Evolutionary conservation across 2,113 vertebrate species (phyloP).

Genomic region (Grammomys dolichurus): DNA sequence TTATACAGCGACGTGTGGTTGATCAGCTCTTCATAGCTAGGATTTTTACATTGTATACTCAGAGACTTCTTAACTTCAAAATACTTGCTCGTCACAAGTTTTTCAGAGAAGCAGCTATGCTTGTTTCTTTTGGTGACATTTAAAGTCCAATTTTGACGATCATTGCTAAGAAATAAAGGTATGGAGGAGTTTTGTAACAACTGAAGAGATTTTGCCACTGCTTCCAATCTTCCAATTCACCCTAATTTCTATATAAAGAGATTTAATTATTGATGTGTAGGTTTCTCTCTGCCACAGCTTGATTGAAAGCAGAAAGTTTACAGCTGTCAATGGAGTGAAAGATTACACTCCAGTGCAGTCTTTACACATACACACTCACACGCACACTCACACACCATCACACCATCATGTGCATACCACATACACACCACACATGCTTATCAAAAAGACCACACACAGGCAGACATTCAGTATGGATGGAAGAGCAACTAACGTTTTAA

Average conservation of each 20-base stretch:
- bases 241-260: not conserved
- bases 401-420: not conserved
- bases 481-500: not conserved
- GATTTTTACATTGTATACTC: conserved; percentile 66
- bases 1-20: conserved; percentile 82
- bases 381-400: not conserved
- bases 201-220: not conserved
- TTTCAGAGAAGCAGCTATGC: conserved; percentile 84
- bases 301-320: not conserved
- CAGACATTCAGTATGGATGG: not conserved
- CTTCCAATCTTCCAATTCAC: not conserved
- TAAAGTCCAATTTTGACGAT: conserved; percentile 76
- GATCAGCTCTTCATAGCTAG: conserved; percentile 62
- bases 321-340: not conserved
- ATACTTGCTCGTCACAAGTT: conserved; percentile 73
- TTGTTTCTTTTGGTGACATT: conserved; percentile 82
- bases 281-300: not conserved
- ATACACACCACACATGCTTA: not conserved
- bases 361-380: not conserved
- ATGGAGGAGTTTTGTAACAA: conserved; percentile 46
- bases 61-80: conserved; percentile 78
- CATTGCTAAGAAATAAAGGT: conserved; percentile 78
- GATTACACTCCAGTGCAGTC: not conserved
- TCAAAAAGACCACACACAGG: not conserved
- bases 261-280: not conserved